phyloP scores from a whole-genome alignment of 2,113 vertebrate genomes.

The Nycticorax nycticorax region DNA sequence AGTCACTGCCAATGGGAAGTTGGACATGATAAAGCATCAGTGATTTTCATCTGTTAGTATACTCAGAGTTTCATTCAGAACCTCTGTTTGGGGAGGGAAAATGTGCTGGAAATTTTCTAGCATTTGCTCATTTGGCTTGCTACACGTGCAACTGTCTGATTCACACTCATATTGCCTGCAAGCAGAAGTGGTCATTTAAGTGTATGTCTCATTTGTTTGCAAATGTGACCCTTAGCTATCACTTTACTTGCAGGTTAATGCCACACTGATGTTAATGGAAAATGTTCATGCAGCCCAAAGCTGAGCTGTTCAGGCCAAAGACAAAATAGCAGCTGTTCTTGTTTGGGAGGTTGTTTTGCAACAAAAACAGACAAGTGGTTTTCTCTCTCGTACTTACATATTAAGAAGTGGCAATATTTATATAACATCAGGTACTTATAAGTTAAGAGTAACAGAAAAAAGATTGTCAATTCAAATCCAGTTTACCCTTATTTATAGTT shows the following conservation, averaged over 20 bases:
- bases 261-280: background rate
- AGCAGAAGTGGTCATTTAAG: background rate
- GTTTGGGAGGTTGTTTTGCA: background rate
- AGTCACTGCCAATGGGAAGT: background rate
- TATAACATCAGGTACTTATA: background rate
- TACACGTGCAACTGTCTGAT: background rate
- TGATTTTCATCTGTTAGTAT: background rate
- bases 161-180: background rate
- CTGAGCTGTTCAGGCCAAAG: background rate
- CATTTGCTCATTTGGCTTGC: background rate
- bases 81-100: background rate
- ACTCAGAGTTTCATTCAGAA: background rate
- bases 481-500: background rate
- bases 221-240: background rate
- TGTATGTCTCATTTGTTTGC: background rate
- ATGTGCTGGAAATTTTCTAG: background rate
- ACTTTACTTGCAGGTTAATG: background rate
- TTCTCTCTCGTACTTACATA: background rate
- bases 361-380: background rate
- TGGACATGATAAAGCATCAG: background rate
- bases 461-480: background rate
- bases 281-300: background rate
- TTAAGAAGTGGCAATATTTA: background rate
- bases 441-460: background rate
- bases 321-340: background rate